Evolutionary conservation across 2,113 vertebrate species (phyloP), one percentile per base, ranked within the genome.

Genomic region (Riparia riparia): DNA sequence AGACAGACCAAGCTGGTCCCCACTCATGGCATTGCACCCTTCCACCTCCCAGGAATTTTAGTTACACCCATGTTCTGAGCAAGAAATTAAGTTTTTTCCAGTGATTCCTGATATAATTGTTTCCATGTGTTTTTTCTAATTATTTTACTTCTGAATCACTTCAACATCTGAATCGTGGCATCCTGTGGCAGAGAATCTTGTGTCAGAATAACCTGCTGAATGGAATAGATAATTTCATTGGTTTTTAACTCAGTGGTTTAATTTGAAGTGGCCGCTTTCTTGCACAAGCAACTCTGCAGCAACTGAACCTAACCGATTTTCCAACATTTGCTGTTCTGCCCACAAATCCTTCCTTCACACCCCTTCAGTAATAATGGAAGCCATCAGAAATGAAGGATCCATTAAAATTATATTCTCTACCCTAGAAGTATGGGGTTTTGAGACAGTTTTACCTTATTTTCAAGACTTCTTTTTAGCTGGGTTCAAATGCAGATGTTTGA

Each of bases 11-110:
- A 50, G 9, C 13, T 17, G 42, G 6, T 68, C 7, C 8, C 28
- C 6, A 17, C 5, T 61, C 14, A 4, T 2, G 1, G 6, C 14
- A 10, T 4, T 68, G 18, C 22, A 31, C 37, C n/a, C 9, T 66
- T 8, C 18, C 25, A 20, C 29, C 21, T 68, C 5, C 8, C 29
- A 71, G 28, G 22, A 80, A 13, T 54, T 91, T 71, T 66, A 50
- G 21, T 79, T 10, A 76, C 13, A 41, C 1, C 0, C 3, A 14
- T 0, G 1, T 54, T 39, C 49, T 65, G 45, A 31, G 10, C 0
- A 3, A 88, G 31, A 65, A 73, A 56, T 39, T 47, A 17, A 37
- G 37, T 10, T 60, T 12, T 81, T 29, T 47, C 41, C n/a, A 42
- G 2, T 51, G 26, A n/a, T 2, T 53, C 29, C 14, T 28, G 17